Base-by-base conservation (phyloP, 2,888 invertebrate genomes). In the Amphiduros pacificus region DNA sequence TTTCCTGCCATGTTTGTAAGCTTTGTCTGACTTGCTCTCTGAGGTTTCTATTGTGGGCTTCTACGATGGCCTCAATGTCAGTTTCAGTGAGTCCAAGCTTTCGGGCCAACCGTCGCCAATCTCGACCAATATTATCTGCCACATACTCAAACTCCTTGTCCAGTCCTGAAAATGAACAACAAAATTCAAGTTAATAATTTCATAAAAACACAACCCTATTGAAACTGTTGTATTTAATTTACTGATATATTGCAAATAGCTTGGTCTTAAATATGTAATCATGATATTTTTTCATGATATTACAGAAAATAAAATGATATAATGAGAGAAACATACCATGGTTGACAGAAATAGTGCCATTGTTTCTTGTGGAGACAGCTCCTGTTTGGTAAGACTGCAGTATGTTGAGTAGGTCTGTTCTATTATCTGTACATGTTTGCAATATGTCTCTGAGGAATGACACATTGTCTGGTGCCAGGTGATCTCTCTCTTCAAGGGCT, bases 401-500 rank as follows among this genome's bases (percentile, higher is more conserved):
- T 26, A 73, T 36, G 26, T 65, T 60, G 0, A 70, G 50, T 2
- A 71, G 67, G 63, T 71, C 71, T n/a, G 59, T 50, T 62, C 69
- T 71, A 26, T 71, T 72, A 41, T 65, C 59, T 55, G 69, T 65
- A 51, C 71, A 67, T 2, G 44, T 60, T 36, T 22, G 4, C 14
- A 75, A 51, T 24, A 74, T 27, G 1, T 66, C 31, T 53, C 71
- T 71, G 29, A 75, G 52, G 55, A 64, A 70, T 2, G 22, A 53
- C 22, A 69, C 32, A 48, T 74, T 65, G 14, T 56, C 52, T 26
- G 54, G 44, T 17, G 64, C 64, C 3, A 75, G 59, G 27, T 58
- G 48, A 24, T 69, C 71, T 26, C 74, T 59, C 32, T 73, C 66
- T 62, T 75, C 74, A 22, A 75, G 59, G n/a, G 68, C 71, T 53